Conservation (phyloP, 2,113 vertebrate species). For the Cnemophilus loriae region DNA sequence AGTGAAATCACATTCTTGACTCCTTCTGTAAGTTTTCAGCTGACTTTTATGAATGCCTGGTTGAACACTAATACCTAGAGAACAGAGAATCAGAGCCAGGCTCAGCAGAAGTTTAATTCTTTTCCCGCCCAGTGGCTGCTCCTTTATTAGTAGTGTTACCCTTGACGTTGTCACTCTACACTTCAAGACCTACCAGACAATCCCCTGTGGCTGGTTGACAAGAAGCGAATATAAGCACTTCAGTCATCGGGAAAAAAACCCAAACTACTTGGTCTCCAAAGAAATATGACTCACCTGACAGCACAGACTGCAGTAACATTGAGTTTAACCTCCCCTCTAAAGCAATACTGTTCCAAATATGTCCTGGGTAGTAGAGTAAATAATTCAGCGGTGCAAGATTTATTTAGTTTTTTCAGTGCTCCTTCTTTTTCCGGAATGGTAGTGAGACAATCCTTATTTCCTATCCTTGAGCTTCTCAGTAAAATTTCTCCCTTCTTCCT, state of each 20-base stretch:
- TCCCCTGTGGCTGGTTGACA: background rate
- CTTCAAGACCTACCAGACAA: background rate
- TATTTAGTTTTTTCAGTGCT: background rate
- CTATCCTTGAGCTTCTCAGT: background rate
- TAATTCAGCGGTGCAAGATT: background rate
- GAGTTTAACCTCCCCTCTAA: background rate
- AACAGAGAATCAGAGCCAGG: background rate
- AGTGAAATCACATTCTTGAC: background rate
- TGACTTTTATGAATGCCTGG: background rate
- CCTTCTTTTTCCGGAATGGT: background rate
- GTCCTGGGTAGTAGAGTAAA: background rate
- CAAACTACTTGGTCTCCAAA: background rate
- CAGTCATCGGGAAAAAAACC: rapidly evolving
- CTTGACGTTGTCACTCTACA: background rate
- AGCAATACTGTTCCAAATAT: background rate
- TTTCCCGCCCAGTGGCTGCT: rapidly evolving
- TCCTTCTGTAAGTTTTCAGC: background rate
- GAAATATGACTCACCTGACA: background rate
- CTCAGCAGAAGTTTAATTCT: background rate
- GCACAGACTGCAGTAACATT: background rate
- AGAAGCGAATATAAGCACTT: background rate
- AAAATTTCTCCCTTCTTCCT: background rate
- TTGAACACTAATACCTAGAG: background rate
- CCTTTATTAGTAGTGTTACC: background rate
- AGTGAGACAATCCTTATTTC: background rate